These are phyloP conservation scores for Dromiciops gliroides DNA, from an alignment of 2,113 vertebrate genomes.

Conservation along the genomic window DNA sequence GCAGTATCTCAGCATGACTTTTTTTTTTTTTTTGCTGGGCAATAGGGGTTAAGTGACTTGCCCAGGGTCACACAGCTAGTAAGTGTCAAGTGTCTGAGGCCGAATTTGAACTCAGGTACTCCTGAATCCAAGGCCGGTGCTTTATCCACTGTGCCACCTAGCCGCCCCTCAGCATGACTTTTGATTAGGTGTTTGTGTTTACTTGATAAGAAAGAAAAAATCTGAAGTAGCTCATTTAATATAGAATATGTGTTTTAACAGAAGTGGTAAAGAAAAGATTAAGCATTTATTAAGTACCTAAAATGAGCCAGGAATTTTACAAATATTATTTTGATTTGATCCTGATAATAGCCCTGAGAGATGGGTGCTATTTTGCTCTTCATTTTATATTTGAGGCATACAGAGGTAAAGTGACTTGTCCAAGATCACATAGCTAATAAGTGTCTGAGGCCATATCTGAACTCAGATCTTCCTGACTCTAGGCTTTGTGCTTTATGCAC, in stretches of 20 bases:
- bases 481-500: background rate
- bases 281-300: background rate
- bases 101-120: no score
- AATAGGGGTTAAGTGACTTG: no score
- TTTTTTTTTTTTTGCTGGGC: no score
- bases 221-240: background rate
- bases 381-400: background rate
- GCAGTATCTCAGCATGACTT: background rate
- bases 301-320: background rate
- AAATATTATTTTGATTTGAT: background rate
- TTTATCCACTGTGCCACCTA: no score
- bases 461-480: background rate
- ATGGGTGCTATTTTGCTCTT: background rate
- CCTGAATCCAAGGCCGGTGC: no score
- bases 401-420: background rate
- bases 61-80: no score
- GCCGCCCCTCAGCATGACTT: no score
- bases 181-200: background rate
- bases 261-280: background rate
- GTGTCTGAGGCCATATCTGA: background rate
- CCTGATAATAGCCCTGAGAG: background rate
- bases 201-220: background rate
- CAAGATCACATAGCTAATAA: background rate
- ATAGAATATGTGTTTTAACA: background rate
- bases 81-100: no score